phyloP scores from a whole-genome alignment of 2,888 invertebrate genomes.

The Ecdyonurus torrentis region DNA sequence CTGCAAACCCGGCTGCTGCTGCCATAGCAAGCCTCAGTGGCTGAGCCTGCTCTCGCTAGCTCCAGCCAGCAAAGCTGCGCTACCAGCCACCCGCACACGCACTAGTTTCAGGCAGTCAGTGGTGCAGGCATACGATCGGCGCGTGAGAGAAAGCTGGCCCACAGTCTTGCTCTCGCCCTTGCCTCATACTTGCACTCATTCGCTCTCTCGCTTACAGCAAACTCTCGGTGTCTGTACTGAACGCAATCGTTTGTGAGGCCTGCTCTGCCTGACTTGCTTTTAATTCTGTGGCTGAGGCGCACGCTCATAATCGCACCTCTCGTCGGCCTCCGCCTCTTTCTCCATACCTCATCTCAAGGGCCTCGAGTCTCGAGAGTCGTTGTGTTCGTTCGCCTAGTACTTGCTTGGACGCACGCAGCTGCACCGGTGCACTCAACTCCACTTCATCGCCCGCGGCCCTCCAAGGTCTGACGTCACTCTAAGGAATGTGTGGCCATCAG shows the following conservation, averaged over 20 bases:
- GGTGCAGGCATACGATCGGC: not conserved
- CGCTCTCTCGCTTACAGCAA: not conserved
- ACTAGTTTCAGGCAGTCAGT: too few relatives aligned
- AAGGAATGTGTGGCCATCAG: not conserved
- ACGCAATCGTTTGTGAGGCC: not conserved
- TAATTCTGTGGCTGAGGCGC: not conserved
- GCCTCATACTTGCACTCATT: not conserved
- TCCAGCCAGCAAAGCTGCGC: not conserved
- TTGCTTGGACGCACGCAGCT: not conserved
- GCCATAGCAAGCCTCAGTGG: not conserved
- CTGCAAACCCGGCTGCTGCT: not conserved
- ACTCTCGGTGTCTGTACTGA: not conserved
- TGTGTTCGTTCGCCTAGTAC: not conserved
- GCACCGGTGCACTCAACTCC: not conserved
- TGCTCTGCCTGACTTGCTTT: not conserved
- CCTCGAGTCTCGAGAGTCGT: not conserved
- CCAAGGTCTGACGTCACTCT: not conserved
- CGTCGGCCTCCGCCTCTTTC: not conserved
- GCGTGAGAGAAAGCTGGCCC: not conserved
- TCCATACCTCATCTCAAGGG: not conserved
- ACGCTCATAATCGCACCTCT: not conserved
- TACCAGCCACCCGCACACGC: not conserved
- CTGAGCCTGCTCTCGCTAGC: not conserved
- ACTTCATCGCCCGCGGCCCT: not conserved
- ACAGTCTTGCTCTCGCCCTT: not conserved